Evolutionary conservation across 2,797 vertebrate genomes (phyloP).

Genomic region (Atherinosoma microstoma): DNA sequence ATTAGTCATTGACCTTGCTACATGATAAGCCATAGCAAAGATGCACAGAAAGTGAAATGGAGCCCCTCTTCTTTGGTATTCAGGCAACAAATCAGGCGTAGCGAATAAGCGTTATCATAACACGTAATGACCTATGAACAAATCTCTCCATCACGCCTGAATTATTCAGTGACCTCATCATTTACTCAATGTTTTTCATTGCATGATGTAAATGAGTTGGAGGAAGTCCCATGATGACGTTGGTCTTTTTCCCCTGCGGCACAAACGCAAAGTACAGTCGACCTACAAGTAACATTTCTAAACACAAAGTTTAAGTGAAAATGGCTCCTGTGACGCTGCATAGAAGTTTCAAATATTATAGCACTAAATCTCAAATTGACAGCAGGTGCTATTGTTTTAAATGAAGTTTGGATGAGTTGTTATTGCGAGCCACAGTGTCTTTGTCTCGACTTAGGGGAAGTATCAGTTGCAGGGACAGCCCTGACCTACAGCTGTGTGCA

Average conservation of each 20-base stretch:
- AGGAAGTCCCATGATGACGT: conserved; percentile 34
- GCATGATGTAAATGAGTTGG: conserved; percentile 6
- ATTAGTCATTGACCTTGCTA: background rate
- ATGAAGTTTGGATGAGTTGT: conserved; percentile 13
- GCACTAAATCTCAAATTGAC: background rate
- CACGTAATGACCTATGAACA: background rate
- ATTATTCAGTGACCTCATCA: conserved; percentile 28
- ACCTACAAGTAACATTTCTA: background rate
- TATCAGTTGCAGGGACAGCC: conserved; percentile 42
- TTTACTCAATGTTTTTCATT: conserved; percentile 7
- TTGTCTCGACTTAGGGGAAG: background rate
- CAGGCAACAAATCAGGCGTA: background rate
- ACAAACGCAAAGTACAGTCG: conserved; percentile 8
- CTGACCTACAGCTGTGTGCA: conserved; percentile 36
- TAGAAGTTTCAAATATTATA: background rate
- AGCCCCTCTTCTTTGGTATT: background rate
- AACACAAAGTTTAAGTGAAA: background rate
- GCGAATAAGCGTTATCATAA: background rate
- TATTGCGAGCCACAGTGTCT: background rate
- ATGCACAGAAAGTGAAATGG: background rate
- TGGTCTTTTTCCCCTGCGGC: background rate
- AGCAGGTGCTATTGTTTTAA: background rate
- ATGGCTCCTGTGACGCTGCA: background rate
- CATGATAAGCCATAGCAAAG: background rate
- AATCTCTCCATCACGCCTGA: conserved; percentile 9